Percentiles rank a stretch among this genome's conserved stretches.
phyloP scores from a whole-genome alignment of 2,888 invertebrate species.

The Opisthograptis luteolata region DNA sequence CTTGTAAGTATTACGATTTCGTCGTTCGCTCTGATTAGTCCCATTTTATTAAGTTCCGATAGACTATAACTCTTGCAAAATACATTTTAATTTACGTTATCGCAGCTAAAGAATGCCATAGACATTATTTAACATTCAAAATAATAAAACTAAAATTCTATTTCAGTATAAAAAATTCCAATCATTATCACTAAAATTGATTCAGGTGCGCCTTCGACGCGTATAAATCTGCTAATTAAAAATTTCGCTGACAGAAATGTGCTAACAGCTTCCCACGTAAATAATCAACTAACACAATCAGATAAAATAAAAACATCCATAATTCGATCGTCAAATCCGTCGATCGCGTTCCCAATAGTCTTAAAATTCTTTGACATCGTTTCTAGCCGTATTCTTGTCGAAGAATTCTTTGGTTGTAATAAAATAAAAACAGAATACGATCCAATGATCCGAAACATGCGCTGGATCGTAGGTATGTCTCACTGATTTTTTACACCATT shows the following conservation, averaged over 20 bases:
- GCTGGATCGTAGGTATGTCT: slow-evolving; percentile 59
- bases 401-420: slow-evolving; percentile 46
- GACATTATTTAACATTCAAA: no score
- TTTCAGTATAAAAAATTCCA: no score
- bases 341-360: slow-evolving; percentile 32
- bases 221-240: slow-evolving; percentile 15
- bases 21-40: no score
- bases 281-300: slow-evolving; percentile 27
- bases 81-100: no score
- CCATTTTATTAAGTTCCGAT: no score
- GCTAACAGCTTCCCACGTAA: slow-evolving; percentile 25
- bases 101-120: no score
- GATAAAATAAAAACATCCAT: slow-evolving; percentile 32
- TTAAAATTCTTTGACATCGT: slow-evolving; percentile 29
- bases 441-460: slow-evolving; percentile 66
- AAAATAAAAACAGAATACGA: slow-evolving; percentile 63
- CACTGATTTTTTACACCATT: slow-evolving; percentile 60
- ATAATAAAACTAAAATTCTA: no score
- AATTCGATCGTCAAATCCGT: slow-evolving; percentile 31
- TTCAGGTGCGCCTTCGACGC: neutral
- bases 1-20: no score
- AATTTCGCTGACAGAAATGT: slow-evolving; percentile 23
- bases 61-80: no score
- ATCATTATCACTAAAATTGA: slow-evolving; percentile 8
- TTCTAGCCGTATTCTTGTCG: slow-evolving; percentile 28